These are phyloP conservation scores for Calliopum simillimum DNA, from an alignment of 2,888 invertebrate genomes.

Conservation along the genomic window DNA sequence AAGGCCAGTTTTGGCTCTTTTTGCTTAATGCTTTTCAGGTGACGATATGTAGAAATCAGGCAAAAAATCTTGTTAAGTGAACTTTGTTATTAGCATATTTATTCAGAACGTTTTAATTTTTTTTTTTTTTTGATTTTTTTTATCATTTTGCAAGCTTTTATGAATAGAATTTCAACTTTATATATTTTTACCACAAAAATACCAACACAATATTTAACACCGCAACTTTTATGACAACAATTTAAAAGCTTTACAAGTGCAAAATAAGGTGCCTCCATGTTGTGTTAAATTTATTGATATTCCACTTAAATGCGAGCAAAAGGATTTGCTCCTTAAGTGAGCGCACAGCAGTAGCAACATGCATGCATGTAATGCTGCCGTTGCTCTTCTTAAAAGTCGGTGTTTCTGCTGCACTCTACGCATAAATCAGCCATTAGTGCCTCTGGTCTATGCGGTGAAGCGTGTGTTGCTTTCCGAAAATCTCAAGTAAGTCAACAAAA, in stretches of 20 bases:
- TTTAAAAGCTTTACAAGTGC: conserved; percentile 16
- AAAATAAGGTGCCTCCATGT: neutral
- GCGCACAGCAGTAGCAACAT: neutral
- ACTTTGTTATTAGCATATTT: too few species aligned
- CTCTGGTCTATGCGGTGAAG: conserved; percentile 1
- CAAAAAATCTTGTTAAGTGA: too few species aligned
- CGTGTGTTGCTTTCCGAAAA: neutral
- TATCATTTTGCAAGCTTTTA: too few species aligned
- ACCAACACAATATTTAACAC: neutral
- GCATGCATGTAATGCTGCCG: neutral
- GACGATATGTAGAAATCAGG: too few species aligned
- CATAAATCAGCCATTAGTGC: conserved; percentile 28
- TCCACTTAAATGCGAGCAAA: conserved; percentile 20
- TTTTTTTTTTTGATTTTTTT: too few species aligned
- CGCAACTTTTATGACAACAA: conserved; percentile 22
- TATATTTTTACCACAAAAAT: conserved; percentile 38
- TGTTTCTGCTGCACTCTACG: conserved; percentile 7
- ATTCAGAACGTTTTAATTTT: too few species aligned
- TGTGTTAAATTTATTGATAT: conserved; percentile 15
- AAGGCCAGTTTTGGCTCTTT: too few species aligned
- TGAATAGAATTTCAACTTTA: too few species aligned
- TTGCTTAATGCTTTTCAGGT: too few species aligned
- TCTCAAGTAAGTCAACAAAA: conserved; percentile 5
- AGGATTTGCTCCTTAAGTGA: neutral
- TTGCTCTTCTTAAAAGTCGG: neutral